These are phyloP conservation scores for Ovis aries DNA, from an alignment of 2,113 vertebrate genomes.

Conservation along the genomic window DNA sequence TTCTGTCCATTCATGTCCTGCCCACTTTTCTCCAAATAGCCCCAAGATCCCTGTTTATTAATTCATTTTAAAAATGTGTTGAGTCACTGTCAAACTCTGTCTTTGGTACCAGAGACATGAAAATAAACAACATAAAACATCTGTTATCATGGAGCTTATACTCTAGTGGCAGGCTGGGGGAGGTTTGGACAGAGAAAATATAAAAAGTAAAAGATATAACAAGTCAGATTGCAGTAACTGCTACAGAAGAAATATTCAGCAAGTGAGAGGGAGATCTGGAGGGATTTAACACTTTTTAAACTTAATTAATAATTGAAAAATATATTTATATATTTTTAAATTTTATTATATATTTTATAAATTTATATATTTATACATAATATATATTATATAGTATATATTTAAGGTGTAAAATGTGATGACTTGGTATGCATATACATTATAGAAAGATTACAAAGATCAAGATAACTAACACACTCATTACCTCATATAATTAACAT, in stretches of 20 bases:
- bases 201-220: neutral
- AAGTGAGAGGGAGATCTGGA: neutral
- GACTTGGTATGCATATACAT: neutral
- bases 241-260: neutral
- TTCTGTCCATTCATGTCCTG: neutral
- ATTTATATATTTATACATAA: neutral
- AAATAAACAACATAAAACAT: neutral
- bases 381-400: neutral
- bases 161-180: neutral
- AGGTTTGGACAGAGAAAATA: neutral
- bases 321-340: neutral
- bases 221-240: neutral
- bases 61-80: neutral
- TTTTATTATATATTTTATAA: too few species aligned
- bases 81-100: neutral
- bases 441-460: neutral
- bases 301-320: neutral
- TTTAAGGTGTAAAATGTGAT: neutral
- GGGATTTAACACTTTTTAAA: neutral
- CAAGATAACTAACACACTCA: neutral
- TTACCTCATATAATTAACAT: neutral
- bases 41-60: neutral
- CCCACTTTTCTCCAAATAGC: neutral
- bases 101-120: neutral
- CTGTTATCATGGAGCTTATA: neutral